phyloP scores from a whole-genome alignment of 1,140 invertebrate species.

The Neodiprion pinetum region DNA sequence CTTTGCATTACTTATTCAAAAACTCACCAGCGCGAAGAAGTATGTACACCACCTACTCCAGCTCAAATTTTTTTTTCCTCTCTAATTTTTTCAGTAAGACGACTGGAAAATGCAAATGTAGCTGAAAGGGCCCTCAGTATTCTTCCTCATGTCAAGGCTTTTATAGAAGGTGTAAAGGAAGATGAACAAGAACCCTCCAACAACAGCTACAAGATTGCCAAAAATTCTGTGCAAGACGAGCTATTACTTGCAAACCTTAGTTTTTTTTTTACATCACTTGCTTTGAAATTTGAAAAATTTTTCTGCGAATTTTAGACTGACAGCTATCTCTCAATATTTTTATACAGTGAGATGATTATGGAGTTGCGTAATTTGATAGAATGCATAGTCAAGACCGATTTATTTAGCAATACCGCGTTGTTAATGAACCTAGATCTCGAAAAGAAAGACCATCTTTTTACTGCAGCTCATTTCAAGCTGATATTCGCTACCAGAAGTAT shows the following conservation, averaged over 20 bases:
- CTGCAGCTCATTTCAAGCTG: constrained; percentile 11
- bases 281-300: constrained; percentile 30
- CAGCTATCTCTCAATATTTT: constrained; percentile 28
- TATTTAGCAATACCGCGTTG: background rate
- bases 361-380: constrained; percentile 18
- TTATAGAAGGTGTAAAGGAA: constrained; percentile 14
- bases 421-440: constrained; percentile 13
- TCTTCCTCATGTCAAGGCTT: constrained; percentile 25
- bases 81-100: constrained; percentile 35
- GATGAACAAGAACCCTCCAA: constrained; percentile 19
- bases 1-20: constrained; percentile 29
- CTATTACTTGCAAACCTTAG: constrained; percentile 28
- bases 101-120: constrained; percentile 35
- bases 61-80: constrained; percentile 28
- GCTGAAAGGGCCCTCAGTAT: constrained; percentile 30
- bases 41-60: constrained; percentile 23
- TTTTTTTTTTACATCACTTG: constrained; percentile 31
- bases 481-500: constrained; percentile 23
- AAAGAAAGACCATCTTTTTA: constrained; percentile 21
- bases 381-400: constrained; percentile 20
- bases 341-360: constrained; percentile 18
- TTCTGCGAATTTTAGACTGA: constrained; percentile 30
- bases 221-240: constrained; percentile 23
- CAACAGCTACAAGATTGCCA: constrained; percentile 23
- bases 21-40: constrained; percentile 30